phyloP scores from a whole-genome alignment of 2,888 invertebrate genomes.

The Mesochorus sp. region DNA sequence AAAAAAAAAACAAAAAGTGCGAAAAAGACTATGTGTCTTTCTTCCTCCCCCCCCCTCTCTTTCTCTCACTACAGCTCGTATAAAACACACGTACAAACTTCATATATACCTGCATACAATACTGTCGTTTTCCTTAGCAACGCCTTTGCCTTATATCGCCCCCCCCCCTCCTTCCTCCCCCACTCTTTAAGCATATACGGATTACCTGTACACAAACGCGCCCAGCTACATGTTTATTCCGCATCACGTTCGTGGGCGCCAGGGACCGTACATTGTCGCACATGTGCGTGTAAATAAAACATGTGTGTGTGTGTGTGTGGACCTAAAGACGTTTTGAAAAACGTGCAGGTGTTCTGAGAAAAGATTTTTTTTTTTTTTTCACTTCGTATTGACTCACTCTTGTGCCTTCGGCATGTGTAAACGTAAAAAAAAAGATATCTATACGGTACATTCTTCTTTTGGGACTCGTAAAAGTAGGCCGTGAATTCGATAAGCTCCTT shows the following conservation, averaged over 20 bases:
- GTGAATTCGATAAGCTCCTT: constrained; percentile 37
- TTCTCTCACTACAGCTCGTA: background rate
- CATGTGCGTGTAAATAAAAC: constrained; percentile 3
- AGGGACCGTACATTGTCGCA: constrained; percentile 39
- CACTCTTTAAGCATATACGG: constrained; percentile 1
- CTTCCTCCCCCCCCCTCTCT: too few relatives aligned
- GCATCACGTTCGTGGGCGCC: constrained; percentile 26
- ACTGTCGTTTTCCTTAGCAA: constrained; percentile 65
- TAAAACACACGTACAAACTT: constrained; percentile 26
- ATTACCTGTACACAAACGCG: constrained; percentile 18
- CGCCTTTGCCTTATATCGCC: constrained; percentile 55
- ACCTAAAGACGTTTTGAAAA: constrained; percentile 44
- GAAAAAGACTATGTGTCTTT: too few relatives aligned
- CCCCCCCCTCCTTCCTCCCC: background rate
- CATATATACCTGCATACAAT: constrained; percentile 39
- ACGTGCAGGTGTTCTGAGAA: constrained; percentile 55
- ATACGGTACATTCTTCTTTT: constrained; percentile 32
- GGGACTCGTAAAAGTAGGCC: constrained; percentile 37
- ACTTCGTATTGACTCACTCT: constrained; percentile 7
- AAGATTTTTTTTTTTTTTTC: constrained; percentile 39
- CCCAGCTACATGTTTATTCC: constrained; percentile 12
- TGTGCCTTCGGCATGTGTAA: background rate
- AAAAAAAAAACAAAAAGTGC: too few relatives aligned
- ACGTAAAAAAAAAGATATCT: constrained; percentile 9
- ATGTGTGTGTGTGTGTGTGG: constrained; percentile 7